Percentiles rank a stretch among this genome's conserved stretches.
Conservation (phyloP, 2,797 vertebrate genomes). For the Hylomyscus alleni region DNA sequence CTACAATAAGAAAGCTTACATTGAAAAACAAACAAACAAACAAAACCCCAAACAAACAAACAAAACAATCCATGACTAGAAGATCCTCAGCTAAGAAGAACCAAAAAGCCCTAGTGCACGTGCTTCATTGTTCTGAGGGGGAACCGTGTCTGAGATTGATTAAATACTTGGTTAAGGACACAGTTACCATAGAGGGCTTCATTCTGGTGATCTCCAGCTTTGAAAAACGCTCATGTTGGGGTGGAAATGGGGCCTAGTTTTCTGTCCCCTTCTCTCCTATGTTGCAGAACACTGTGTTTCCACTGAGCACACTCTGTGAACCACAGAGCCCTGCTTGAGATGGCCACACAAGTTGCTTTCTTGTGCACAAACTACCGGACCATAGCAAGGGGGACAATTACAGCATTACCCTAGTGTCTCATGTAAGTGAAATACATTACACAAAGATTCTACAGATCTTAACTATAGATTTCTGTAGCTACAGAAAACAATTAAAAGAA, state of each 20-base stretch:
- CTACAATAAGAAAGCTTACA: background rate
- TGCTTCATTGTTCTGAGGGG: background rate
- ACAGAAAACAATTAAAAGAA: background rate
- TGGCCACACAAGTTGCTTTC: background rate
- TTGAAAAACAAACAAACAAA: background rate
- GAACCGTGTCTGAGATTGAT: background rate
- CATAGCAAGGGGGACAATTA: background rate
- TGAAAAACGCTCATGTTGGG: background rate
- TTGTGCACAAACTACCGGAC: background rate
- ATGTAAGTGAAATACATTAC: background rate
- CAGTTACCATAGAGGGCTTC: background rate
- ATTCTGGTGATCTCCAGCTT: background rate
- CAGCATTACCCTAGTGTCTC: background rate
- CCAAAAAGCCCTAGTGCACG: background rate
- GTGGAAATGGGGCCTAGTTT: background rate
- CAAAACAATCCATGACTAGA: background rate
- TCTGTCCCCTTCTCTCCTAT: background rate
- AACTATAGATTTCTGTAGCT: background rate
- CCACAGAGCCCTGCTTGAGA: background rate
- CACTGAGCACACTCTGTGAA: background rate
- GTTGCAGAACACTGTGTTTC: background rate
- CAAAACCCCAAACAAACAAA: no score
- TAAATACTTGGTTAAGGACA: background rate
- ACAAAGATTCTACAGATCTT: background rate
- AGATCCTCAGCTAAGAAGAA: background rate